Percentiles rank a stretch among this genome's conserved stretches.
Conservation (phyloP, 1,140 invertebrate genomes). For the Drosophila parvula region DNA sequence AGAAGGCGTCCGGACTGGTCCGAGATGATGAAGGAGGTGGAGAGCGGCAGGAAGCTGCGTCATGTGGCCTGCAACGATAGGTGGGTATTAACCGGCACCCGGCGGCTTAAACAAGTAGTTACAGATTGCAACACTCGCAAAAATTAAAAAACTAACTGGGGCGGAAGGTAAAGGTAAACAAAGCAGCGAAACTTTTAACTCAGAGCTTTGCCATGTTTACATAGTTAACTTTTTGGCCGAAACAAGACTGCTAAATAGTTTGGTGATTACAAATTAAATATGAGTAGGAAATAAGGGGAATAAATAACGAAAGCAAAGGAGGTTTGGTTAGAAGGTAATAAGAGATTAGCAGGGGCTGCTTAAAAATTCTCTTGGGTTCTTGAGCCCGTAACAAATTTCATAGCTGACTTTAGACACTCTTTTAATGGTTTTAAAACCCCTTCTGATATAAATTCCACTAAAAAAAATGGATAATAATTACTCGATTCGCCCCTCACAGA, state of each 20-base stretch:
- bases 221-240: conserved; percentile 11
- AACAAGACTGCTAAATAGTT: conserved; percentile 13
- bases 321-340: neutral
- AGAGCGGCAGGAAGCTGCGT: conserved; percentile 90
- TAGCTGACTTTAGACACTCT: too few species aligned
- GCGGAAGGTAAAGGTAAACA: conserved; percentile 9
- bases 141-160: conserved; percentile 26
- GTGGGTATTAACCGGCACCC: conserved; percentile 68
- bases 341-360: neutral
- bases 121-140: conserved; percentile 28
- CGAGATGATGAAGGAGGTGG: conserved; percentile 95
- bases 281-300: neutral
- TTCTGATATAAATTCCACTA: neutral
- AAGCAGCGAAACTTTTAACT: conserved; percentile 6
- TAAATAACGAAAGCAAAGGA: neutral
- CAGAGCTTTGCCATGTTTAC: conserved; percentile 2
- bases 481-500: conserved; percentile 64
- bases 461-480: too few species aligned
- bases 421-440: too few species aligned
- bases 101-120: conserved; percentile 21
- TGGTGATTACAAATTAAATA: conserved; percentile 1
- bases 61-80: conserved; percentile 94
- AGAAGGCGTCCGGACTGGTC: conserved; percentile 93
- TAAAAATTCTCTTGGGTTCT: neutral
- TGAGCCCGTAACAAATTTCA: too few species aligned